phyloP scores from a whole-genome alignment of 1,140 invertebrate genomes.

The Bombus affinis region DNA sequence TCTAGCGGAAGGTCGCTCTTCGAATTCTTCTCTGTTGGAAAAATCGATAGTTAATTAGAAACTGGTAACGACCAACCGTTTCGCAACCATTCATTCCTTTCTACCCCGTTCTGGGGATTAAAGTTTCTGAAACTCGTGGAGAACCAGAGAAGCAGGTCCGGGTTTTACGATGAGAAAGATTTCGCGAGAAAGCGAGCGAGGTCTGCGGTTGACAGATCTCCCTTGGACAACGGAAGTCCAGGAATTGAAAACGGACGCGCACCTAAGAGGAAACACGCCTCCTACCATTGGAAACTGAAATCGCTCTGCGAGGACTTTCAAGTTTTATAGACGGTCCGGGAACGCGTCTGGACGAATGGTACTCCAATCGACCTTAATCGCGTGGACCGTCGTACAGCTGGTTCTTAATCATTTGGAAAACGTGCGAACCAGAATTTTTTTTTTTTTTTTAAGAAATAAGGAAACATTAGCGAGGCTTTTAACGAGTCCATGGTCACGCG shows the following conservation, averaged over 20 bases:
- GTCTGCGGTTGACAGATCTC: conserved; percentile 61
- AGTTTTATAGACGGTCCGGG: not conserved
- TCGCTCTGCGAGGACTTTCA: not conserved
- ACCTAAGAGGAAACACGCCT: too few species aligned
- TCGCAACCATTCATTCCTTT: not conserved
- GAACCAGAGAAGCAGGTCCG: conserved; percentile 29
- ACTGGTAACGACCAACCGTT: conserved; percentile 1
- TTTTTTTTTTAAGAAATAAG: not conserved
- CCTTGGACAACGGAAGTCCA: conserved; percentile 61
- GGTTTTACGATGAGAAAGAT: conserved; percentile 53
- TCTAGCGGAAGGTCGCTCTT: too few species aligned
- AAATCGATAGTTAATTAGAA: conserved; percentile 28
- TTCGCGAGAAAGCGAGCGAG: conserved; percentile 49
- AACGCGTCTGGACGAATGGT: not conserved
- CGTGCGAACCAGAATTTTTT: not conserved
- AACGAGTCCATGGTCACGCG: conserved; percentile 15
- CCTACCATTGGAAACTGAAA: too few species aligned
- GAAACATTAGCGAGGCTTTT: not conserved
- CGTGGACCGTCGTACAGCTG: not conserved
- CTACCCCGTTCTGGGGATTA: conserved; percentile 10
- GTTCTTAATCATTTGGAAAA: not conserved
- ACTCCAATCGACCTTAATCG: not conserved
- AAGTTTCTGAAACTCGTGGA: conserved; percentile 54
- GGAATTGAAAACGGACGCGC: conserved; percentile 55
- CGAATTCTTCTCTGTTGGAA: not conserved